A percentile compares a stretch with the other conserved stretches of the same genome.
These are phyloP conservation scores for Spongilla lacustris DNA, from an alignment of 37 sponge, comb jelly and placozoan genomes.

Conservation along the genomic window DNA sequence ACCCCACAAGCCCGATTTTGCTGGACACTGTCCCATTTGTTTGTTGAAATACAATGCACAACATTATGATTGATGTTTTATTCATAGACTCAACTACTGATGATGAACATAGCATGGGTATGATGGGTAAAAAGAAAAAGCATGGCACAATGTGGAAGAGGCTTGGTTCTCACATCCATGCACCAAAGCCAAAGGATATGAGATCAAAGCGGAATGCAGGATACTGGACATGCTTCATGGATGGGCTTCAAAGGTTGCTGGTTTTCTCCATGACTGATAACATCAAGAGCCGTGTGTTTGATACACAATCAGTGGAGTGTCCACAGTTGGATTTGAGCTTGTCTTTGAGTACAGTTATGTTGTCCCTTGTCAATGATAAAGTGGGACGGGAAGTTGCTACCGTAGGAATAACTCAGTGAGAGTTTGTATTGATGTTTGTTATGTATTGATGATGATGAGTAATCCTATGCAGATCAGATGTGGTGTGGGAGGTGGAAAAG, in stretches of 20 bases:
- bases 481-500: conserved; percentile 66
- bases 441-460: not conserved
- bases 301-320: conserved; percentile 19
- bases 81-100: not conserved
- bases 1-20: too few species aligned
- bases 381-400: conserved; percentile 72
- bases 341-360: conserved; percentile 53
- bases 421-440: not conserved
- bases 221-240: conserved; percentile 80
- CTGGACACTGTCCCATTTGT: too few species aligned
- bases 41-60: too few species aligned
- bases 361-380: conserved; percentile 80
- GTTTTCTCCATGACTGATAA: conserved; percentile 55
- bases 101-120: not conserved
- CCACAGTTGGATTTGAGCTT: conserved; percentile 29
- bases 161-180: not conserved
- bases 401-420: conserved; percentile 69
- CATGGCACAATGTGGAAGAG: not conserved
- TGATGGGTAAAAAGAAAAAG: not conserved
- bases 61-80: too few species aligned
- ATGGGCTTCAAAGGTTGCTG: conserved; percentile 74
- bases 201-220: not conserved
- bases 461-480: conserved; percentile 40
- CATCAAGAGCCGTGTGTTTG: conserved; percentile 11
- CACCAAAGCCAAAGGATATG: not conserved